A percentile compares a stretch with the other conserved stretches of the same genome.
phyloP scores from a whole-genome alignment of 1,140 invertebrate species.

The Drosophila pachea region DNA sequence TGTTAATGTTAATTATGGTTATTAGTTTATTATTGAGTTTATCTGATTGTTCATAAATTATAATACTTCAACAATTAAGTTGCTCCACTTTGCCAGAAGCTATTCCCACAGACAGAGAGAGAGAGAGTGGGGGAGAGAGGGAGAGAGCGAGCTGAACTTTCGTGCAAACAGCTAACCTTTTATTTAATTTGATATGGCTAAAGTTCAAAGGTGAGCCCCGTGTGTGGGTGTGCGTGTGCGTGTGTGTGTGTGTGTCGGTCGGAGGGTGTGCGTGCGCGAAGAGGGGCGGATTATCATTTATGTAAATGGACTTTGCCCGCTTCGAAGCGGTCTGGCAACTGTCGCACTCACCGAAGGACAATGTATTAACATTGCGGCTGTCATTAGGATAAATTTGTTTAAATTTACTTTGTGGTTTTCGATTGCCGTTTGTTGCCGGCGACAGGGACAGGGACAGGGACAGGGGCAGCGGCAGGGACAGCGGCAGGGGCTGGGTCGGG shows the following conservation, averaged over 20 bases:
- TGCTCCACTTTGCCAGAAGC: not conserved
- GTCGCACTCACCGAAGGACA: conserved; percentile 27
- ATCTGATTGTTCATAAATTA: too few relatives aligned
- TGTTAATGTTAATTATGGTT: too few relatives aligned
- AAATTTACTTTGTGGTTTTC: conserved; percentile 56
- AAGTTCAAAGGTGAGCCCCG: conserved; percentile 63
- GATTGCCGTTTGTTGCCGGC: conserved; percentile 6
- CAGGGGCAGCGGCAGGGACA: too few relatives aligned
- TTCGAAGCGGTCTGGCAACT: conserved; percentile 19
- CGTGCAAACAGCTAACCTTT: conserved; percentile 56
- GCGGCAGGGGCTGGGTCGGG: too few relatives aligned
- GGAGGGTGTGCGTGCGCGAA: not conserved
- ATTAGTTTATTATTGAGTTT: too few relatives aligned
- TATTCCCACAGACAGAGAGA: not conserved
- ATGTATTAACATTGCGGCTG: conserved; percentile 40
- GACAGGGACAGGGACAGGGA: too few relatives aligned
- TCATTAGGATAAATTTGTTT: conserved; percentile 37
- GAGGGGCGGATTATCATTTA: conserved; percentile 56
- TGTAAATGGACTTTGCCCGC: conserved; percentile 64
- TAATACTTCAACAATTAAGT: not conserved
- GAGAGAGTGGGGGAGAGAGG: conserved; percentile 1
- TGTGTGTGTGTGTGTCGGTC: not conserved
- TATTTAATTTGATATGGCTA: conserved; percentile 67
- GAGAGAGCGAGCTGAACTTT: conserved; percentile 8
- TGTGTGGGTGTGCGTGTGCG: conserved; percentile 13